These are phyloP conservation scores for Lycodopsis pacificus DNA, from an alignment of 2,797 vertebrate genomes.

Conservation along the genomic window DNA sequence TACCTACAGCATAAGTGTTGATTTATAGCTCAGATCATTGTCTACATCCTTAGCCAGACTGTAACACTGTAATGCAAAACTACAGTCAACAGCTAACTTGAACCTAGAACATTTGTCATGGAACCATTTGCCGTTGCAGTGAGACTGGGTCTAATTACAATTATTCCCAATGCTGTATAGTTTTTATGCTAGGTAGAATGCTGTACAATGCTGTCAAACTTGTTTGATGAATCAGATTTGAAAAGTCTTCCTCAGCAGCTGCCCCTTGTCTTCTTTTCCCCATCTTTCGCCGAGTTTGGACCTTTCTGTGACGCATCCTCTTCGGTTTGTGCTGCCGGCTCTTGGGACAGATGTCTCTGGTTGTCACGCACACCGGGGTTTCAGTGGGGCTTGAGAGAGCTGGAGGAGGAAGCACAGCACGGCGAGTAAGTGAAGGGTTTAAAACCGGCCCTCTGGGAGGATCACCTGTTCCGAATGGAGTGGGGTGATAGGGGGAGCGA, in stretches of 20 bases:
- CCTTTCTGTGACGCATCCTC: constrained; percentile 26
- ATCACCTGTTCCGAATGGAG: constrained; percentile 66
- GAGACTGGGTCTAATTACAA: not conserved
- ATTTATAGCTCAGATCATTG: constrained; percentile 4
- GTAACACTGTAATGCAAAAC: not conserved
- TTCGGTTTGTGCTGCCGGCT: constrained; percentile 42
- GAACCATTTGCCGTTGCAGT: not conserved
- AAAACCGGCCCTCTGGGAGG: constrained; percentile 63
- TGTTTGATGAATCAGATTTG: constrained; percentile 19
- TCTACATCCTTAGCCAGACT: not conserved
- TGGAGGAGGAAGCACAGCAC: constrained; percentile 38
- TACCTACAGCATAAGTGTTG: not conserved
- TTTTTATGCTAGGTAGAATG: not conserved
- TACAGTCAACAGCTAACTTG: not conserved
- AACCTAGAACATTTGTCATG: not conserved
- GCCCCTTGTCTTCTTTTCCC: constrained; percentile 25
- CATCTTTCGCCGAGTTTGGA: constrained; percentile 5
- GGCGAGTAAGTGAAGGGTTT: constrained; percentile 69
- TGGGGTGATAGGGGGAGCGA: constrained; percentile 9
- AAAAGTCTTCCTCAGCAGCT: constrained; percentile 29
- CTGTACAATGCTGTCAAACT: constrained; percentile 23
- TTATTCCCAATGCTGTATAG: not conserved
- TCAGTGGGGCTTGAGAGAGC: constrained; percentile 27
- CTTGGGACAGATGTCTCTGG: constrained; percentile 67
- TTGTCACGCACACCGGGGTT: constrained; percentile 45